phyloP scores from a whole-genome alignment of 1,140 invertebrate genomes.

The Coptotermes formosanus region DNA sequence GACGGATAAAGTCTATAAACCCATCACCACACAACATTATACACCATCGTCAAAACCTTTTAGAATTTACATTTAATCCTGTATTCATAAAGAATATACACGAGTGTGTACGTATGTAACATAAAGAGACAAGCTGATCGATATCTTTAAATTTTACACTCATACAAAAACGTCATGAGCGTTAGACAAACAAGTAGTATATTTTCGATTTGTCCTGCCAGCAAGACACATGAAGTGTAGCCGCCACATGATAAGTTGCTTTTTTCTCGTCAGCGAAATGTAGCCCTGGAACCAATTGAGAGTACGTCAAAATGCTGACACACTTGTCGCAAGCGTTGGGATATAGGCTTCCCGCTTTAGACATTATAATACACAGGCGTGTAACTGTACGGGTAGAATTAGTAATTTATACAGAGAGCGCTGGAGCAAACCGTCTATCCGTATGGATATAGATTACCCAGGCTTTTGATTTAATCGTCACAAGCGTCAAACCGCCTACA shows the following conservation, averaged over 20 bases:
- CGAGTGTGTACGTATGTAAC: too few relatives aligned
- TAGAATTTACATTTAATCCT: too few relatives aligned
- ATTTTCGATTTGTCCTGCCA: neutral
- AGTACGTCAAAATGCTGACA: constrained; percentile 11
- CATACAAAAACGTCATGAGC: too few relatives aligned
- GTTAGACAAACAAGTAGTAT: too few relatives aligned
- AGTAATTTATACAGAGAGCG: neutral
- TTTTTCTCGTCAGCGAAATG: constrained; percentile 9
- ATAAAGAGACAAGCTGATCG: too few relatives aligned
- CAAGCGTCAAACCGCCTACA: constrained; percentile 24
- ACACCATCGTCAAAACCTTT: too few relatives aligned
- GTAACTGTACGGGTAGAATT: constrained; percentile 1
- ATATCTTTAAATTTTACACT: too few relatives aligned
- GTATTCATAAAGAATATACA: too few relatives aligned
- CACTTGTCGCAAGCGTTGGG: neutral
- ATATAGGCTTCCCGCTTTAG: neutral
- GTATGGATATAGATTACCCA: constrained; percentile 25
- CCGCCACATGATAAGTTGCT: neutral
- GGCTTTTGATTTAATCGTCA: constrained; percentile 29
- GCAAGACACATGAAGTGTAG: neutral
- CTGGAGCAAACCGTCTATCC: neutral
- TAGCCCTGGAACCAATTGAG: neutral
- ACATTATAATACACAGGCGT: constrained; percentile 8
- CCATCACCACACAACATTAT: too few relatives aligned
- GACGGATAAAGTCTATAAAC: too few relatives aligned